phyloP scores from a whole-genome alignment of 92 coral and sea anemone species.

The Palythoa grandiflora region DNA sequence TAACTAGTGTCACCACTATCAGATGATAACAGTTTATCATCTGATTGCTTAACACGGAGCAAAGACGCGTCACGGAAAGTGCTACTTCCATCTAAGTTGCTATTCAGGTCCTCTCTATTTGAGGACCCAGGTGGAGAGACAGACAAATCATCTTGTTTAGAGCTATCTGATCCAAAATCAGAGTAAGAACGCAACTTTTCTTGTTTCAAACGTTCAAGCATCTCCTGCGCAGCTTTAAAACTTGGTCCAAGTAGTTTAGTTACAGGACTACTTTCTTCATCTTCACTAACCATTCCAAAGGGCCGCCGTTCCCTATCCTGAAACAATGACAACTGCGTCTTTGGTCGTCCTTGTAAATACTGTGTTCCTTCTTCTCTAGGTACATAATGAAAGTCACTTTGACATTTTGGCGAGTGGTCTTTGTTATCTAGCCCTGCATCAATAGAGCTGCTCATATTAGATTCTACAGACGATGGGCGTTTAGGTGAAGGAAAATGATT shows the following conservation, averaged over 20 bases:
- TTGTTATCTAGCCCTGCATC: conserved; percentile 13
- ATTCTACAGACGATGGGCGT: not conserved
- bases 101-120: not conserved
- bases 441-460: not conserved
- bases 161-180: conserved; percentile 51
- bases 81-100: conserved; percentile 4
- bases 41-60: not conserved
- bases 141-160: conserved; percentile 21
- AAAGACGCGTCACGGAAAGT: not conserved
- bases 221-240: conserved; percentile 90
- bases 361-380: not conserved
- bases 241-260: conserved; percentile 96
- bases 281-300: conserved; percentile 70
- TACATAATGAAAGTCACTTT: not conserved
- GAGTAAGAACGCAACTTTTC: conserved; percentile 68
- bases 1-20: not conserved
- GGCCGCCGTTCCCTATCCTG: conserved; percentile 41
- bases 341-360: not conserved
- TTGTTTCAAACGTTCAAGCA: conserved; percentile 74
- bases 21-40: conserved; percentile 1
- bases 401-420: not conserved
- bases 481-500: conserved; percentile 21
- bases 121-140: not conserved
- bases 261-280: conserved; percentile 90
- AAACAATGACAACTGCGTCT: conserved; percentile 25